Conservation (phyloP, 2,797 vertebrate species). For the Melanotaenia pygmaea region DNA sequence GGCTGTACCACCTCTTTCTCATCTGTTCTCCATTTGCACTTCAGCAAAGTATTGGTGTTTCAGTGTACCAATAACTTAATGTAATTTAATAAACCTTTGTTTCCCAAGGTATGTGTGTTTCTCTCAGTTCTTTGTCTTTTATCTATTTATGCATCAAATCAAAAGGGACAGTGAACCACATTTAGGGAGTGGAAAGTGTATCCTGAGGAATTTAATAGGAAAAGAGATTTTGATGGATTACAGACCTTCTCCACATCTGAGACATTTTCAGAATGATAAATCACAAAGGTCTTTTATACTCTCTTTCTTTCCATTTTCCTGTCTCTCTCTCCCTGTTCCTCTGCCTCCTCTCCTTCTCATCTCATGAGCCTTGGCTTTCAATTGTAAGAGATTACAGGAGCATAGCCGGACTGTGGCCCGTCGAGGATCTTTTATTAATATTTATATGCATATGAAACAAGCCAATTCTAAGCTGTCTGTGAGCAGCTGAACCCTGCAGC, state of each 20-base stretch:
- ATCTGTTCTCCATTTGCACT: constrained; percentile 1
- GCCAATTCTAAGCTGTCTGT: constrained; percentile 73
- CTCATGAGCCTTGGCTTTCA: constrained; percentile 83
- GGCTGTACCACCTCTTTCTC: background rate
- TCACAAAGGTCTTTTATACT: constrained; percentile 82
- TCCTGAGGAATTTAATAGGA: constrained; percentile 89
- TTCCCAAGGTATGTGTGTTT: constrained; percentile 65
- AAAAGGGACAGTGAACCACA: constrained; percentile 81
- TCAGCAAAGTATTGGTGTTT: constrained; percentile 2
- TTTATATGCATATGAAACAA: constrained; percentile 86
- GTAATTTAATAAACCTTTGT: constrained; percentile 66
- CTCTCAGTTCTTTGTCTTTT: constrained; percentile 76
- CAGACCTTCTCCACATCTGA: constrained; percentile 84
- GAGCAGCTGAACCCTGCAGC: constrained; percentile 69
- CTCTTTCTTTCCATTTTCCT: constrained; percentile 56
- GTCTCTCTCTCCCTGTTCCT: constrained; percentile 51
- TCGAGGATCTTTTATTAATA: constrained; percentile 85
- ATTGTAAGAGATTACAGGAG: constrained; percentile 85
- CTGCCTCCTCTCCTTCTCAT: constrained; percentile 67
- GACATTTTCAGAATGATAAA: constrained; percentile 87
- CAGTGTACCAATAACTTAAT: constrained; percentile 38
- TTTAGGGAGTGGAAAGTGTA: constrained; percentile 84
- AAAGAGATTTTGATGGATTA: constrained; percentile 88
- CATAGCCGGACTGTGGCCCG: constrained; percentile 78
- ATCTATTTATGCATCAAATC: constrained; percentile 85